Base-by-base conservation (phyloP, 2,888 invertebrate species). In the Candidula unifasciata region DNA sequence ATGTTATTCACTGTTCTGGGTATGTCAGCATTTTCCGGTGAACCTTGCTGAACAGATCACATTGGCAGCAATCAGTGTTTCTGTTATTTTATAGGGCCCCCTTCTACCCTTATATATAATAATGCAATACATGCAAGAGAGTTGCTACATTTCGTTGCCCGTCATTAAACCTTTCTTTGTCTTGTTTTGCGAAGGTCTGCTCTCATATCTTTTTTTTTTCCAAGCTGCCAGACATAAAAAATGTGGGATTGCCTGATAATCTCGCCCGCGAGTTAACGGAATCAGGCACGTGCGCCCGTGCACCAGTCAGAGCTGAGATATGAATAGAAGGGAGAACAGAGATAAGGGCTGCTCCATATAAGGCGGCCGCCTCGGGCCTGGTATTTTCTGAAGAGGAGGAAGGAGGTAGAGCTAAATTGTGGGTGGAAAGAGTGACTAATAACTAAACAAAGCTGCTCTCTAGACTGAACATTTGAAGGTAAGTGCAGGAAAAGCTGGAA, bases 341-440 rank as follows among this genome's bases (percentile, higher is more conserved):
- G 68, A 74, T 52, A 76, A 54, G 52, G 76, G 64, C 52, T 76
- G 78, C 80, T 33, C 83, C 79, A 79, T 80, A 84, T 80, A 84
- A 54, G 77, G 82, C 33, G 78, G 81, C 66, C n/a, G 18, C 74
- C 27, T 66, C 44, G 21, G 27, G n/a, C 35, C 66, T 30, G 16
- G 66, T 57, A 21, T 52, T 27, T 33, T 52, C 30, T 52, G 21
- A 57, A 35, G 35, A 68, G 33, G 44, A 10, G 44, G 44, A 13
- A 13, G 44, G 44, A 44, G 44, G 44, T 13, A 30, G 66, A 57
- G 35, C 52, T 27, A 6, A 24, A 57, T 6, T 37, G 52, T 30
- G 57, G 6, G 44, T 64, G 76, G 24, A 27, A 68, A 33, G 37
- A 54, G 69, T 77, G 74, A 80, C 80, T 44, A 80, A 74, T 24